phyloP scores from a whole-genome alignment of 1,140 invertebrate genomes.

The Sycophila sp. region DNA sequence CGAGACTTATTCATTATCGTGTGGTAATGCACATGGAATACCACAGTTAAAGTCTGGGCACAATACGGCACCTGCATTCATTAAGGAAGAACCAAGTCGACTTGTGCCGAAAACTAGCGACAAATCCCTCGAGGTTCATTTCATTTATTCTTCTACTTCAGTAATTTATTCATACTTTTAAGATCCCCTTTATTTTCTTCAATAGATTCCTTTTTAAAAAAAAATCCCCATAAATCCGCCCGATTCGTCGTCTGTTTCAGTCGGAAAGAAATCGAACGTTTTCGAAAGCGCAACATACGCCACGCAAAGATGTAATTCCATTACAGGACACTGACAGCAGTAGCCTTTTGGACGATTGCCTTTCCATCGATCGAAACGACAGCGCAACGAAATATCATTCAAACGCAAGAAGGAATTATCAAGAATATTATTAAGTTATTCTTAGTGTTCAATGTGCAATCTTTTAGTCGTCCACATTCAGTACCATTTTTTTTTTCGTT shows the following conservation, averaged over 20 bases:
- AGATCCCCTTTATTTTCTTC: background rate
- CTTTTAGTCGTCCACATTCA: no score
- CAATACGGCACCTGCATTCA: no score
- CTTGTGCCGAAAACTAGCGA: background rate
- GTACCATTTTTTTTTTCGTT: no score
- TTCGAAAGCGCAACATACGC: background rate
- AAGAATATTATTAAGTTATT: background rate
- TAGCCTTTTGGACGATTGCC: no score
- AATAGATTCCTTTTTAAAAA: background rate
- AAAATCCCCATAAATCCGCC: background rate
- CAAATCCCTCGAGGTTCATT: background rate
- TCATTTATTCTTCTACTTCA: background rate
- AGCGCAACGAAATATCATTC: background rate
- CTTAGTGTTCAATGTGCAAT: no score
- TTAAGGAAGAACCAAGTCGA: background rate
- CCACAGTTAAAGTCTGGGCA: no score
- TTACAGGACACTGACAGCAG: no score
- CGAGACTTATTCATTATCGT: background rate
- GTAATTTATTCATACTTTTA: background rate
- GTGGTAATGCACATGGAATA: background rate
- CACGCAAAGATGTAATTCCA: background rate
- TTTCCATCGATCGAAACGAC: background rate
- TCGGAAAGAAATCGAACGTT: background rate
- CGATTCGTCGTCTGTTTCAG: background rate
- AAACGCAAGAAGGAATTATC: conserved; percentile 36